Evolutionary conservation across 1,140 invertebrate species (phyloP), one percentile per base, ranked within the genome.

Genomic region (Caenorhabditis tropicalis): DNA sequence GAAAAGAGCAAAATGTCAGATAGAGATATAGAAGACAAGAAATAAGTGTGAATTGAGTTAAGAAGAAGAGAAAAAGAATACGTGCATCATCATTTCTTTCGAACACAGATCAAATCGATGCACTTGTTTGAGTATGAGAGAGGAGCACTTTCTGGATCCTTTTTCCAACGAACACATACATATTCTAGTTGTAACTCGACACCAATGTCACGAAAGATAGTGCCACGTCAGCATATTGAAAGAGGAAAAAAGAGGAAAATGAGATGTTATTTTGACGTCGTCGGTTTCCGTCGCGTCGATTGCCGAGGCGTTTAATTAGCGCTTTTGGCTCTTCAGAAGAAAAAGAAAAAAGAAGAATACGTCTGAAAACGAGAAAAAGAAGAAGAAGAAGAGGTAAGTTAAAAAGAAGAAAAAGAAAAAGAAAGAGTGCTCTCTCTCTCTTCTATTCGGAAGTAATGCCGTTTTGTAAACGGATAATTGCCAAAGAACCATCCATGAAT

Each of bases 191-290:
- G 65, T 74, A 74, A 74, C 65, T 74, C 43, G 65, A 74, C 65
- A 36, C 65, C 65, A 46, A 74, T 74, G 36, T 12, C 6, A 39
- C 7, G 9, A 36, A 39, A n/a, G 6, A 19, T 36, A 15, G 29
- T 24, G 65, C 65, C 65, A 74, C 65, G 65, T 74, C 65, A 74
- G 36, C 36, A 74, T 74, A 2, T 21, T 43, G 65, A 74, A 74
- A 43, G 65, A 43, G 24, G 49, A 51, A 51, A n/a, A 56, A 24
- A 21, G 43, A 74, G 65, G 65, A 43, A 74, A 74, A 74, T 74
- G 65, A 74, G 65, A 74, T 74, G 65, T 74, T 74, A 74, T 74
- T 74, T 74, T 74, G 65, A 74, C 65, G 65, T 74, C 65, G 65
- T 74, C 65, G 9, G 27, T 65, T 65, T 36, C 58, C 15, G 58